Evolutionary conservation across 2,888 invertebrate genomes (phyloP), one percentile per base, ranked within the genome.

Genomic region (Camptogramma bilineatum): DNA sequence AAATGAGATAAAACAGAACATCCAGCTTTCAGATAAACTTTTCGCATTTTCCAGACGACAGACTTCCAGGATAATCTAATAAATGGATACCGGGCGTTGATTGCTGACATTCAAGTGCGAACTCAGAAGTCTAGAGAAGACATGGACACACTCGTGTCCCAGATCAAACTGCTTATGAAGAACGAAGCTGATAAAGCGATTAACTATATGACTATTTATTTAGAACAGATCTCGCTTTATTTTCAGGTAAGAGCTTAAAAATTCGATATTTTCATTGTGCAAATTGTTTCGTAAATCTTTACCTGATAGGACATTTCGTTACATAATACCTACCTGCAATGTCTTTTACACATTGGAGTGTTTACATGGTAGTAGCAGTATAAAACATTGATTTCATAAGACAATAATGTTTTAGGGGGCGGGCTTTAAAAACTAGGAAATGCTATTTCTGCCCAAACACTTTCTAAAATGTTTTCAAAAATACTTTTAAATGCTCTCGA

Each of bases 131-230:
- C 92, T 7, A 76, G 91, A 13, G 93, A 93, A 68, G 93, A 93
- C 66, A 93, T 93, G 93, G 93, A 92, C 78, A 92, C 92, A 1
- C 76, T 93, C 10, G 90, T 93, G 48, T 93, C 93, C 4, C 93
- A 93, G 75, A 91, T 93, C 62, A 93, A 93, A 68, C 79, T 93
- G 0, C 84, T 93, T 21, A 93, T 93, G 93, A 93, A 93, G 68
- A 93, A 93, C 56, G 93, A 93, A 72, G 93, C 93, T 0, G 93
- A 93, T 59, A 93, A 93, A 69, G 91, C 93, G 1, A 92, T 92
- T 21, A 93, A 92, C 73, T 93, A 93, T 68, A 93, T 93, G 93
- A 92, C 93, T 1, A 89, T 93, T 4, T 93, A 93, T 69, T 82
- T 93, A 54, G 93, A 93, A 75, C 93, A 93, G 71, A 93, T 93